Evolutionary conservation across 2,797 vertebrate genomes (phyloP).

Genomic region (Pseudochromis fuscus): DNA sequence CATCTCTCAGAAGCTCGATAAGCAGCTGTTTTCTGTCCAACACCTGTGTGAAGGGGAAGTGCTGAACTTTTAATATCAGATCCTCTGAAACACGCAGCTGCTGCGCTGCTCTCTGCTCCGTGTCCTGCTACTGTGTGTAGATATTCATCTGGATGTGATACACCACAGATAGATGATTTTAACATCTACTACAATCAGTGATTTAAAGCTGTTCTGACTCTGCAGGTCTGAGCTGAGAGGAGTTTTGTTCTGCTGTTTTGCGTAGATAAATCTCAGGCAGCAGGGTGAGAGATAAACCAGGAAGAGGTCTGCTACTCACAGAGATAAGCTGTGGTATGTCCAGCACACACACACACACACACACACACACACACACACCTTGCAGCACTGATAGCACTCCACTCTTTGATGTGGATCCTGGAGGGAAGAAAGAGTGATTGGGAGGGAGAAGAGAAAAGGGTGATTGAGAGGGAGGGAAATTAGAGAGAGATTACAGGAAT

Average conservation of each 20-base stretch:
- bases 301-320: constrained; percentile 47
- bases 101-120: neutral
- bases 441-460: constrained; percentile 57
- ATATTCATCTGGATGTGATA: too few species aligned
- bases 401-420: constrained; percentile 72
- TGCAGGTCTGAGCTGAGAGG: neutral
- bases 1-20: neutral
- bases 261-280: constrained; percentile 52
- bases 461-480: constrained; percentile 61
- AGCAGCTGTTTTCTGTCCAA: neutral
- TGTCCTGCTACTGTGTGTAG: neutral
- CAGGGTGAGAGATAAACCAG: constrained; percentile 53
- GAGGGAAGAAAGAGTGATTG: constrained; percentile 59
- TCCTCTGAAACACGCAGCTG: constrained; percentile 1
- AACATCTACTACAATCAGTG: neutral
- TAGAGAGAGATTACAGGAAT: constrained; percentile 67
- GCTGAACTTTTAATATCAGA: constrained; percentile 1
- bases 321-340: constrained; percentile 66
- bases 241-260: constrained; percentile 34
- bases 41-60: constrained; percentile 5
- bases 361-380: constrained; percentile 40
- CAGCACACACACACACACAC: constrained; percentile 36
- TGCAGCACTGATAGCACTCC: constrained; percentile 51
- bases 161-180: too few species aligned
- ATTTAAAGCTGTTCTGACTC: neutral